phyloP scores from a whole-genome alignment of 2,888 invertebrate species.

The Pyrocoelia pectoralis region DNA sequence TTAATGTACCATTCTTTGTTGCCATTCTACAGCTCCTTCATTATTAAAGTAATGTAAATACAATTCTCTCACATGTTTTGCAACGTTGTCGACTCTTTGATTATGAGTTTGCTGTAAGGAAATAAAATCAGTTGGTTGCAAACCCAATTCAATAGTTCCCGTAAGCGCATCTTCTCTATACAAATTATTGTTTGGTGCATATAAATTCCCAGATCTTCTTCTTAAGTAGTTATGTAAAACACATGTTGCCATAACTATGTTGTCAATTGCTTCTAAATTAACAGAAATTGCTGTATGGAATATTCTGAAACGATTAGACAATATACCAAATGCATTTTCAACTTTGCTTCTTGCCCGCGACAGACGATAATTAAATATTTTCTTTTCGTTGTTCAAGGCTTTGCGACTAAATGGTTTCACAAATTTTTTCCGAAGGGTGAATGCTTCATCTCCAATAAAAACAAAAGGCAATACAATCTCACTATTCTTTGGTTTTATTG shows the following conservation, averaged over 20 bases:
- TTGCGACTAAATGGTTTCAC: slow-evolving; percentile 35
- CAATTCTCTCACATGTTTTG: too few relatives aligned
- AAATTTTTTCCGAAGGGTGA: slow-evolving; percentile 36
- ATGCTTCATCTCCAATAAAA: slow-evolving; percentile 44
- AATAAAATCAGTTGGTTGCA: too few relatives aligned
- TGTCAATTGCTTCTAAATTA: slow-evolving; percentile 33
- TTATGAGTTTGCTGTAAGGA: too few relatives aligned
- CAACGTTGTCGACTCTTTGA: too few relatives aligned
- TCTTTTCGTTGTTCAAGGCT: slow-evolving; percentile 23
- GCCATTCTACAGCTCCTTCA: too few relatives aligned
- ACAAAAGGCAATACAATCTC: slow-evolving; percentile 29
- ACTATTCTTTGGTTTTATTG: slow-evolving; percentile 23
- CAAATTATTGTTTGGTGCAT: background rate
- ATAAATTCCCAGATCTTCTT: background rate
- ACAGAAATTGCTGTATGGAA: slow-evolving; percentile 31
- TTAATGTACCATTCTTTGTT: too few relatives aligned
- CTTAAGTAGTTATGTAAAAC: slow-evolving; percentile 39
- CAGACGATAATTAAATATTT: slow-evolving; percentile 42
- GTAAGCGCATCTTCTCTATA: too few relatives aligned
- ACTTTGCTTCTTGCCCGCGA: slow-evolving; percentile 35
- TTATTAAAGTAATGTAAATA: too few relatives aligned
- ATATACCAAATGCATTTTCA: slow-evolving; percentile 39
- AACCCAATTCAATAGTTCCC: too few relatives aligned
- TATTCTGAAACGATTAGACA: slow-evolving; percentile 33
- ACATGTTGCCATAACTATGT: slow-evolving; percentile 33